Evolutionary conservation across 2,888 invertebrate genomes (phyloP).

Genomic region (Brachycybe producta): DNA sequence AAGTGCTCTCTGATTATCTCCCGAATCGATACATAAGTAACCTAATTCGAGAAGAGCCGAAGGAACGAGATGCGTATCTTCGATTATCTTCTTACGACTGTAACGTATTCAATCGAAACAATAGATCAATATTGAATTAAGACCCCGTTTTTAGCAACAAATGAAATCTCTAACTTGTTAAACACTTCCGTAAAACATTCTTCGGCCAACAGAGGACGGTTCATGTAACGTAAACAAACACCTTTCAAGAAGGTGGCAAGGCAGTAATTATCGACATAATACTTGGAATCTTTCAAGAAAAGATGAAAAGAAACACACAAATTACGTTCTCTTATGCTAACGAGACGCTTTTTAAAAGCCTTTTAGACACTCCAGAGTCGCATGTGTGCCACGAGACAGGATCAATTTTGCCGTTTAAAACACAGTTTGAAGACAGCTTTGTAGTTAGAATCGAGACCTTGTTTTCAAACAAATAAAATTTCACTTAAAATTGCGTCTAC

Average conservation of each 20-base stretch:
- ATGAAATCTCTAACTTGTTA: conserved; percentile 2
- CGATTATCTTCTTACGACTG: conserved; percentile 54
- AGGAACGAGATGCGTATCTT: conserved; percentile 71
- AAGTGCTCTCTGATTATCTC: conserved; percentile 52
- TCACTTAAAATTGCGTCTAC: too few relatives aligned
- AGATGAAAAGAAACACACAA: background rate
- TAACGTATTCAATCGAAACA: conserved; percentile 8
- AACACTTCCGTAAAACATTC: conserved; percentile 50
- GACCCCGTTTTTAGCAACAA: background rate
- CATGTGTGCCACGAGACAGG: too few relatives aligned
- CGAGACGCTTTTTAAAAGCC: background rate
- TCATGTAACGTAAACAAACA: conserved; percentile 64
- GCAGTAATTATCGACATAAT: conserved; percentile 56
- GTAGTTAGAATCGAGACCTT: too few relatives aligned
- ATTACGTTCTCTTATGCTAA: background rate
- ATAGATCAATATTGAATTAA: background rate
- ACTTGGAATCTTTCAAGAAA: conserved; percentile 3
- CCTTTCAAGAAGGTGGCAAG: conserved; percentile 59
- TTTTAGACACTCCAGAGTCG: too few relatives aligned
- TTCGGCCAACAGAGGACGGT: conserved; percentile 60
- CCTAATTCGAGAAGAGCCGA: conserved; percentile 77
- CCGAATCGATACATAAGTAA: conserved; percentile 56
- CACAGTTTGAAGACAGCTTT: too few relatives aligned
- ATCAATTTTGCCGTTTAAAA: too few relatives aligned
- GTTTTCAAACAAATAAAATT: too few relatives aligned